Conservation (phyloP, 2,113 vertebrate species). For the Micromys minutus region DNA sequence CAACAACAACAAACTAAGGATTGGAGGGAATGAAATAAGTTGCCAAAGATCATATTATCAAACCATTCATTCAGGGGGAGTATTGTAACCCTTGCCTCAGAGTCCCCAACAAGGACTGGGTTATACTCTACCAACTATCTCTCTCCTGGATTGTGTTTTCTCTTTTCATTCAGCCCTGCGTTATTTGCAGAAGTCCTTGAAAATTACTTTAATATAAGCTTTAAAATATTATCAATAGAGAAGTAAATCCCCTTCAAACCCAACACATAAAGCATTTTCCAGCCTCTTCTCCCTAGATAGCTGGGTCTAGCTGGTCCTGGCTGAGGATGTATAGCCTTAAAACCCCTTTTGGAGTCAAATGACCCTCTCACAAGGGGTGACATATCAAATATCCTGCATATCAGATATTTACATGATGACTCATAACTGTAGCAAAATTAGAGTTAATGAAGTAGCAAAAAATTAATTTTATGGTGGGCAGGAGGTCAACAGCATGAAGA, state of each 20-base stretch:
- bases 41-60: not conserved
- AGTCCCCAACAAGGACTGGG: fast-evolving
- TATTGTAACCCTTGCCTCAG: no score
- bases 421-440: no score
- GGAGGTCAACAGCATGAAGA: no score
- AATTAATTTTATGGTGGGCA: no score
- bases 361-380: no score
- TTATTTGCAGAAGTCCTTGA: not conserved
- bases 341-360: not conserved
- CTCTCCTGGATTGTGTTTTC: not conserved
- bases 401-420: no score
- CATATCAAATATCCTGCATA: no score
- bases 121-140: not conserved
- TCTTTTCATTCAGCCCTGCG: not conserved
- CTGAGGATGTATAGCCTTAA: not conserved
- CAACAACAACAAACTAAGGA: not conserved
- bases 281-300: not conserved
- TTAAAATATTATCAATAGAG: not conserved
- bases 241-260: not conserved
- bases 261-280: not conserved
- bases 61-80: not conserved
- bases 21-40: not conserved
- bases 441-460: no score
- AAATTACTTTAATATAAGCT: not conserved
- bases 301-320: not conserved